phyloP scores from a whole-genome alignment of 2,888 invertebrate species.

The Penaeus monodon region DNA sequence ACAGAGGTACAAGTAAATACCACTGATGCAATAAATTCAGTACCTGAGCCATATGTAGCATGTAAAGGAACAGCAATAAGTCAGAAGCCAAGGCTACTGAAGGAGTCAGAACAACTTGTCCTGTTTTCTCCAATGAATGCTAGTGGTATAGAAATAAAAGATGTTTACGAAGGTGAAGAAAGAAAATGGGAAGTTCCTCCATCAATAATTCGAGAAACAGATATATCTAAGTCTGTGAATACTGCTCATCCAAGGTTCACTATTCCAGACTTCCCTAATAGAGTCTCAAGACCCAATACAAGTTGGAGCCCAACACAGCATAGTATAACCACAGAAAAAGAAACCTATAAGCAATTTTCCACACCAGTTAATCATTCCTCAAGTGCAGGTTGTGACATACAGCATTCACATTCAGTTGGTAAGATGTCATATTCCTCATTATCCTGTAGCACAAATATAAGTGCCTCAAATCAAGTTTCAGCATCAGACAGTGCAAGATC shows the following conservation, averaged over 20 bases:
- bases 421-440: too few relatives aligned
- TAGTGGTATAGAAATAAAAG: slow-evolving; percentile 39
- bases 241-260: slow-evolving; percentile 23
- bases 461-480: too few relatives aligned
- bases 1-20: too few relatives aligned
- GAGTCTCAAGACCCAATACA: slow-evolving; percentile 24
- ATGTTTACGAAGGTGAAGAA: slow-evolving; percentile 38
- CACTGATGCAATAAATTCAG: background rate
- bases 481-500: too few relatives aligned
- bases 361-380: slow-evolving; percentile 37
- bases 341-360: background rate
- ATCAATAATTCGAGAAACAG: slow-evolving; percentile 16
- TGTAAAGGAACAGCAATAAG: background rate
- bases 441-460: too few relatives aligned
- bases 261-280: slow-evolving; percentile 14
- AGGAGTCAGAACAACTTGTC: slow-evolving; percentile 42
- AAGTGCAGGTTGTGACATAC: slow-evolving; percentile 1
- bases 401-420: too few relatives aligned
- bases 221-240: slow-evolving; percentile 14
- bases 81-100: slow-evolving; percentile 29
- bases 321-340: slow-evolving; percentile 23
- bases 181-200: slow-evolving; percentile 20
- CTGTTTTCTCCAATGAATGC: slow-evolving; percentile 54
- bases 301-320: slow-evolving; percentile 50
- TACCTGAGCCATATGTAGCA: slow-evolving; percentile 22